Base-by-base conservation (phyloP, 2,797 vertebrate species). In the Phataginus tricuspis region DNA sequence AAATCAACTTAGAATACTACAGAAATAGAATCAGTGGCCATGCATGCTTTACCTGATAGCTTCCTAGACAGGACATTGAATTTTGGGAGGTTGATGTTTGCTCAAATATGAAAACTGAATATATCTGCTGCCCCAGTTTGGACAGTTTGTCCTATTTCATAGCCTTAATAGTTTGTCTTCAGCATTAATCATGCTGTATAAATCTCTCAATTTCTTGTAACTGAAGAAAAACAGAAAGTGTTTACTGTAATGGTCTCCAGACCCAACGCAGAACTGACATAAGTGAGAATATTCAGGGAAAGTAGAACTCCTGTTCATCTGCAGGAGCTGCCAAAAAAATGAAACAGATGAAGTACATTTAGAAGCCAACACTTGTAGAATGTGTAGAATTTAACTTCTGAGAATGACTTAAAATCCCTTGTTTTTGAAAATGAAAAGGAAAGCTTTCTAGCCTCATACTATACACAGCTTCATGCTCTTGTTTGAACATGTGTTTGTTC, bases 141-240 rank as follows among this genome's bases (percentile, higher is more conserved):
- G 13, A 92, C 27, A 69, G 37, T 78, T 93, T 51, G n/a, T 92
- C 61, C 1, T 87, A 51, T 85, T 94, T 96, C 68, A 91, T 39
- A 37, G 31, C 11, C 63, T 72, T 80, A 59, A 12, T 49, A 59
- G 19, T 83, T 92, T 79, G 57, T 19, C 63, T 84, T 92, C 29
- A 59, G 3, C 61, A 69, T 87, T 90, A 74, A 94, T 95, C 51
- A 64, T 7, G 12, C 5, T 61, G 25, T 49, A 21, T 34, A 79
- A 92, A 86, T 74, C 42, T 55, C 42, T 90, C 64, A 21, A 71
- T 69, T 96, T 97, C 91, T 94, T 86, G 69, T 86, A 97, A 97
- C 71, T 86, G 64, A 83, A 83, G 83, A 84, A 78, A 88, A 83
- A n/a, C 29, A 86, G 31, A n/a, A 82, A 88, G 61, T 12, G 3